These are phyloP conservation scores for Slavum lentiscoides DNA, from an alignment of 2,888 invertebrate species.

Conservation along the genomic window DNA sequence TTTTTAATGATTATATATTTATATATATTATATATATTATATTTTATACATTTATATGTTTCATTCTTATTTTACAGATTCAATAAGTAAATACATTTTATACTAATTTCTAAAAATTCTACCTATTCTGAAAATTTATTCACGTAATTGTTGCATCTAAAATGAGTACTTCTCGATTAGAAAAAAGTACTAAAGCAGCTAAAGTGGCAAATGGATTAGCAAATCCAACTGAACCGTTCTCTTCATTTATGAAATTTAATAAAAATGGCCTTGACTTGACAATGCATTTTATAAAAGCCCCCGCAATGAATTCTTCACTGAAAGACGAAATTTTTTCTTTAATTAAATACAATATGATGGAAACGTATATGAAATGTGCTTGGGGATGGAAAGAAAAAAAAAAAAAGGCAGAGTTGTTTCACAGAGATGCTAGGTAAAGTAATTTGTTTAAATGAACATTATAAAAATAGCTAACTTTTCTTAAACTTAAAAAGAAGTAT, in stretches of 20 bases:
- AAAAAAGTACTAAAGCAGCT: slow-evolving; percentile 14
- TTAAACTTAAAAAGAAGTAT: neutral
- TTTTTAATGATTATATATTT: no score
- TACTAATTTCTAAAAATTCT: no score
- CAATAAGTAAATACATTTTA: no score
- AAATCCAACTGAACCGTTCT: slow-evolving; percentile 47
- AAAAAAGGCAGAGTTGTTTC: slow-evolving; percentile 74
- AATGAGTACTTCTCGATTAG: slow-evolving; percentile 23
- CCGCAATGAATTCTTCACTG: neutral
- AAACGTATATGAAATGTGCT: slow-evolving; percentile 74
- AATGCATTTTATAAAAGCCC: slow-evolving; percentile 42
- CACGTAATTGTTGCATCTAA: neutral
- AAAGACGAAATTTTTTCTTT: slow-evolving; percentile 73
- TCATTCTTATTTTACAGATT: no score
- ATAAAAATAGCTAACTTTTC: neutral
- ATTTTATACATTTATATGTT: no score
- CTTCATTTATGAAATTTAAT: slow-evolving; percentile 37
- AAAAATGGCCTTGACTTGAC: slow-evolving; percentile 36
- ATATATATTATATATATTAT: no score
- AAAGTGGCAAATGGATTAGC: slow-evolving; percentile 31
- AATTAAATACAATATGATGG: slow-evolving; percentile 78
- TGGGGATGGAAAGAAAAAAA: slow-evolving; percentile 81
- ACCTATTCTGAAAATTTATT: no score
- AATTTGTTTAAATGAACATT: neutral
- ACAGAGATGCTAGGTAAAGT: slow-evolving; percentile 71